A percentile compares a stretch with the other conserved stretches of the same genome.
Conservation (phyloP, 2,888 invertebrate genomes). For the Epinotia demarniana region DNA sequence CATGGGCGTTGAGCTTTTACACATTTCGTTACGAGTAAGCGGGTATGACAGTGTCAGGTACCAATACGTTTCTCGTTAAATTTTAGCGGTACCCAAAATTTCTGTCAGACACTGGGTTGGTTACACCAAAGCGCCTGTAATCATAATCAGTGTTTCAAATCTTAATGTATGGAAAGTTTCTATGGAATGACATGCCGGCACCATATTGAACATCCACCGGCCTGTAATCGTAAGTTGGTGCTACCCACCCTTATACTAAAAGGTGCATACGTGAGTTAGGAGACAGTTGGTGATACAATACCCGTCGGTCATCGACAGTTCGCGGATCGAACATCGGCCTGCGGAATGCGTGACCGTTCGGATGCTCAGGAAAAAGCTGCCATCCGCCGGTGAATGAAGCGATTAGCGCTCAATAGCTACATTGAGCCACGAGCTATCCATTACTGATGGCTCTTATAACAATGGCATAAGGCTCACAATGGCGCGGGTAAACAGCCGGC, state of each 20-base stretch:
- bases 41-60: no score
- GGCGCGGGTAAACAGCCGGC: constrained; percentile 60
- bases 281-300: constrained; percentile 56
- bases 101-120: background rate
- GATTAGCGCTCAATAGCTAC: constrained; percentile 79
- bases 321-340: constrained; percentile 52
- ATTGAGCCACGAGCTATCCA: constrained; percentile 38
- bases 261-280: background rate
- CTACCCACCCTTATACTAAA: background rate
- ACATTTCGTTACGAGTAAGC: no score
- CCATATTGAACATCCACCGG: no score
- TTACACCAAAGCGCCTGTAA: no score
- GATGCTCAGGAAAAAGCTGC: constrained; percentile 75
- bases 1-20: no score
- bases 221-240: no score
- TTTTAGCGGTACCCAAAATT: background rate
- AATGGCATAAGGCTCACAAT: constrained; percentile 27
- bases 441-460: constrained; percentile 16
- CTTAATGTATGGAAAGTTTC: no score
- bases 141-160: no score
- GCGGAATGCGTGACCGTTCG: constrained; percentile 83
- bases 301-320: constrained; percentile 62
- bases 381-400: constrained; percentile 79
- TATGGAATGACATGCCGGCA: no score
- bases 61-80: background rate